phyloP scores from a whole-genome alignment of 2,797 vertebrate species.

The Cyprinodon diabolis region DNA sequence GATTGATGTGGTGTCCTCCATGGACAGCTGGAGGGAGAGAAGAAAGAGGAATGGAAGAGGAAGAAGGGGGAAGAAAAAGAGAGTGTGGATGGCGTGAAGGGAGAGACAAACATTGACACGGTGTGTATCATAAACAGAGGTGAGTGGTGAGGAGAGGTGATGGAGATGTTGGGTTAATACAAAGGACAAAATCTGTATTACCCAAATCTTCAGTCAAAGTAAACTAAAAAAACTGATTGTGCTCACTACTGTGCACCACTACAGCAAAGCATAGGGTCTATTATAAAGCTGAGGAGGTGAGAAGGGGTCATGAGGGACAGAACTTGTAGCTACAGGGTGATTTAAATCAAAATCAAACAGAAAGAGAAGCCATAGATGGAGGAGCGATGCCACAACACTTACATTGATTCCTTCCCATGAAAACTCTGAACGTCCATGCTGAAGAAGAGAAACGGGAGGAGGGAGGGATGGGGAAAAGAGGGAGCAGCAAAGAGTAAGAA shows the following conservation, averaged over 20 bases:
- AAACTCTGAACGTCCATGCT: conserved; percentile 98
- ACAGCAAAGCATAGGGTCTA: conserved; percentile 49
- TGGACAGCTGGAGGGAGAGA: conserved; percentile 89
- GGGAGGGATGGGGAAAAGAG: conserved; percentile 48
- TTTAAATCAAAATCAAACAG: conserved; percentile 52
- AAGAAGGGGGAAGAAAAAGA: conserved; percentile 39
- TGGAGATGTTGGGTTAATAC: conserved; percentile 73
- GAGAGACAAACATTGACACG: conserved; percentile 79
- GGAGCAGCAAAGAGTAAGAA: conserved; percentile 61
- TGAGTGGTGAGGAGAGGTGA: conserved; percentile 73
- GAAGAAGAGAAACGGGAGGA: conserved; percentile 76
- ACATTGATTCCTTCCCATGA: conserved; percentile 99
- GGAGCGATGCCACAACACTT: conserved; percentile 82
- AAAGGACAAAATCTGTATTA: conserved; percentile 53
- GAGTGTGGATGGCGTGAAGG: conserved; percentile 67
- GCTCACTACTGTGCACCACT: conserved; percentile 66
- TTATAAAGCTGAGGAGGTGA: conserved; percentile 54
- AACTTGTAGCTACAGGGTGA: conserved; percentile 65
- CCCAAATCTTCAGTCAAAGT: conserved; percentile 44
- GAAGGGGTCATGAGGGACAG: conserved; percentile 41
- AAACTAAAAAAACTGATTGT: conserved; percentile 37
- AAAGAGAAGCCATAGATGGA: conserved; percentile 59
- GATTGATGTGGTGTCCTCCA: conserved; percentile 99
- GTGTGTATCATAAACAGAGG: conserved; percentile 79
- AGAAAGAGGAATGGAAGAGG: conserved; percentile 66